These are phyloP conservation scores for Leptatherina wallacei DNA, from an alignment of 2,797 vertebrate genomes.

Conservation along the genomic window DNA sequence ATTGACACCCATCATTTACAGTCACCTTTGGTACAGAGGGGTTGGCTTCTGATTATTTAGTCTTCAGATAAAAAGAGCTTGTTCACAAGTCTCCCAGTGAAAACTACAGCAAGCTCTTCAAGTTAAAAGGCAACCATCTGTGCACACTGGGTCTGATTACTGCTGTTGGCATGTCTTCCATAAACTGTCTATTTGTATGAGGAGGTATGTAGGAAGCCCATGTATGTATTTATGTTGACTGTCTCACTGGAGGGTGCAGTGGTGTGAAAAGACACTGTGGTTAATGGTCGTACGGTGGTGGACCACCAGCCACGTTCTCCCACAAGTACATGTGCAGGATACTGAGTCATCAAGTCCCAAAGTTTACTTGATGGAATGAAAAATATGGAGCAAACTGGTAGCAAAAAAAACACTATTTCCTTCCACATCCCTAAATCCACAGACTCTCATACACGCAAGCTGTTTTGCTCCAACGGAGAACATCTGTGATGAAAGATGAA, in stretches of 20 bases:
- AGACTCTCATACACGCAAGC: conserved; percentile 32
- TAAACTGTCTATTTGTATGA: conserved; percentile 58
- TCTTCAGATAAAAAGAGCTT: conserved; percentile 15
- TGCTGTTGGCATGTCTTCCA: conserved; percentile 35
- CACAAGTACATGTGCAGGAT: conserved; percentile 39
- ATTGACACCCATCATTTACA: conserved; percentile 63
- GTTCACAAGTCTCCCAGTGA: conserved; percentile 27
- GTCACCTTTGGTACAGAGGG: conserved; percentile 27
- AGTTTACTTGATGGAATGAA: conserved; percentile 61
- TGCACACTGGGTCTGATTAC: conserved; percentile 35
- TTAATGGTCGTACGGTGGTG: conserved; percentile 6
- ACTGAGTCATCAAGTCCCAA: conserved; percentile 49
- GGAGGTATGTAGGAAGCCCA: conserved; percentile 35
- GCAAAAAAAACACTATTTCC: conserved; percentile 40
- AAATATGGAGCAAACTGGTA: conserved; percentile 41
- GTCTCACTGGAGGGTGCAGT: conserved; percentile 57
- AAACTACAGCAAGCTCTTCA: conserved; percentile 16
- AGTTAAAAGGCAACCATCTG: conserved; percentile 50
- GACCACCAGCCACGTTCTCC: conserved; percentile 66
- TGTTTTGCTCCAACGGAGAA: conserved; percentile 6
- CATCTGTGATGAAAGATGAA: conserved; percentile 47
- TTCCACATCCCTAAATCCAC: conserved; percentile 34
- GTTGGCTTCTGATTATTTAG: conserved; percentile 51
- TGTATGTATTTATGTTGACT: conserved; percentile 41
- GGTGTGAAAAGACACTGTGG: conserved; percentile 34